phyloP scores from a whole-genome alignment of 2,888 invertebrate species.

The Andrena chrysosceles region DNA sequence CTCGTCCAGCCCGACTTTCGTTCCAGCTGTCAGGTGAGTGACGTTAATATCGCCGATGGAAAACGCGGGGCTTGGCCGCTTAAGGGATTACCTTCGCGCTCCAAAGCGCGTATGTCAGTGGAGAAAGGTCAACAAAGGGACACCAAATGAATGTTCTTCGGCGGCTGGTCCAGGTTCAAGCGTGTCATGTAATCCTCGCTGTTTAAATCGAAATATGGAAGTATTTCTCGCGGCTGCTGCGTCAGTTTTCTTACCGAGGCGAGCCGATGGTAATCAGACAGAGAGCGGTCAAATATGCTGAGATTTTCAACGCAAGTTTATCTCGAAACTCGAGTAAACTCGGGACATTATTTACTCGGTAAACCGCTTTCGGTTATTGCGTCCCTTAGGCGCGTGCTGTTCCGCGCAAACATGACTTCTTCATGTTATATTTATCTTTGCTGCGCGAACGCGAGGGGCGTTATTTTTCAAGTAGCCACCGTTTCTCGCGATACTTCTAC shows the following conservation, averaged over 20 bases:
- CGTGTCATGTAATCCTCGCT: not conserved
- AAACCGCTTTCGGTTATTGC: constrained; percentile 31
- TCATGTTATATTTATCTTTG: constrained; percentile 7
- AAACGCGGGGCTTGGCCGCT: not conserved
- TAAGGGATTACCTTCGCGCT: constrained; percentile 22
- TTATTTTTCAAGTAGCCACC: not conserved
- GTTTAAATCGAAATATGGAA: not conserved
- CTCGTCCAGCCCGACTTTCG: constrained; percentile 59
- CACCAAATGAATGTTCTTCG: not conserved
- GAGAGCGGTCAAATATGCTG: constrained; percentile 8
- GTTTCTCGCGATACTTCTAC: not conserved
- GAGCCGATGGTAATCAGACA: constrained; percentile 29
- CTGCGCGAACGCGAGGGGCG: not conserved
- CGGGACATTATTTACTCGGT: constrained; percentile 51
- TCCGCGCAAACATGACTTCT: constrained; percentile 7
- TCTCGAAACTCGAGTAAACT: constrained; percentile 32
- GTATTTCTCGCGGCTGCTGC: not conserved
- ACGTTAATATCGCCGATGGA: constrained; percentile 37
- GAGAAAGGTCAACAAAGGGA: not conserved
- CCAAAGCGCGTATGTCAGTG: no score
- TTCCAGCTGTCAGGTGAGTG: constrained; percentile 65
- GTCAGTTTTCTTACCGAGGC: not conserved
- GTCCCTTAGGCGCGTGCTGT: constrained; percentile 18
- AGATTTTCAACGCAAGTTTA: constrained; percentile 18
- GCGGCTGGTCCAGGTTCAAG: not conserved